phyloP scores from a whole-genome alignment of 1,140 invertebrate genomes.

The Bombus pyrosoma region DNA sequence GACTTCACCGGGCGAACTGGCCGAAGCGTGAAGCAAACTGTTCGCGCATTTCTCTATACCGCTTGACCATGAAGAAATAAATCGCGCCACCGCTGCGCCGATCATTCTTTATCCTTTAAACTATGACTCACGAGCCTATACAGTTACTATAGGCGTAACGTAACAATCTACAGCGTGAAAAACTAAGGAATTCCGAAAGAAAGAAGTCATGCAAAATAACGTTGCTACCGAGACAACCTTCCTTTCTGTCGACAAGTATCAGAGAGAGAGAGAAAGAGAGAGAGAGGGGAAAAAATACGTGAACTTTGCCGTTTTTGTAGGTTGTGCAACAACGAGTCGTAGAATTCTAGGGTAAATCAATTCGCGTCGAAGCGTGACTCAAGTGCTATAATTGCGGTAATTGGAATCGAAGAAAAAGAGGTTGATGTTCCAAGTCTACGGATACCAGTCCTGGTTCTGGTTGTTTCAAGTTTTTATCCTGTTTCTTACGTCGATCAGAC shows the following conservation, averaged over 20 bases:
- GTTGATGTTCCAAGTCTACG: background rate
- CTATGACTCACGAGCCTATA: slow-evolving; percentile 22
- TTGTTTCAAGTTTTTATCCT: background rate
- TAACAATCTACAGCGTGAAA: slow-evolving; percentile 27
- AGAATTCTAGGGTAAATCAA: slow-evolving; percentile 32
- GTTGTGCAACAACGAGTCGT: slow-evolving; percentile 32
- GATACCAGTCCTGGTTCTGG: background rate
- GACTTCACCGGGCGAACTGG: background rate
- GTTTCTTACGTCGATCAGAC: background rate
- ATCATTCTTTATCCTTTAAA: slow-evolving; percentile 36
- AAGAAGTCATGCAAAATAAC: slow-evolving; percentile 32
- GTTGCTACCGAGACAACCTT: background rate
- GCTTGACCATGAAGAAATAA: slow-evolving; percentile 41
- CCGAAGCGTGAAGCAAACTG: slow-evolving; percentile 33
- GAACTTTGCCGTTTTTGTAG: background rate
- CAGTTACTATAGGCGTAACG: slow-evolving; percentile 36
- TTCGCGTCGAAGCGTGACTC: slow-evolving; percentile 41
- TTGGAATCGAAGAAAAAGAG: slow-evolving; percentile 19
- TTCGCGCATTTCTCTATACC: slow-evolving; percentile 36
- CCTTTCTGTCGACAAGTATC: background rate
- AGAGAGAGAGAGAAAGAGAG: background rate
- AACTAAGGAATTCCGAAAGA: slow-evolving; percentile 31
- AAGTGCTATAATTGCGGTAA: slow-evolving; percentile 29
- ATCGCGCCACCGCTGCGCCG: slow-evolving; percentile 13
- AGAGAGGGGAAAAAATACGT: background rate